Conservation (phyloP, 2,888 invertebrate species). For the Bombylius discolor region DNA sequence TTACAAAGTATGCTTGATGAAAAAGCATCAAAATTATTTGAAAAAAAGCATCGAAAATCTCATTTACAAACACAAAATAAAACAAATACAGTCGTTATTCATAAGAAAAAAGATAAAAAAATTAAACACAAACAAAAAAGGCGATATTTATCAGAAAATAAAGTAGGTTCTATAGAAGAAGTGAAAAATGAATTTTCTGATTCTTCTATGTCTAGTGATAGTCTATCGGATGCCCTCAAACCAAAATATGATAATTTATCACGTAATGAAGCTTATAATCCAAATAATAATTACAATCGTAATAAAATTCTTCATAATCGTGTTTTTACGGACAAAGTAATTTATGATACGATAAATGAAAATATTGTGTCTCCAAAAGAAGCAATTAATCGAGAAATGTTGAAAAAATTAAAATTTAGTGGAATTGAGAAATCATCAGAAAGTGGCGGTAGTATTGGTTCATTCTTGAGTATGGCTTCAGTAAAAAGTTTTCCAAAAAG, state of each 20-base stretch:
- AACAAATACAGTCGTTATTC: slow-evolving; percentile 1
- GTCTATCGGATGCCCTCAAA: slow-evolving; percentile 19
- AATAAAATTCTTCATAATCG: slow-evolving; percentile 30
- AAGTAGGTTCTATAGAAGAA: slow-evolving; percentile 34
- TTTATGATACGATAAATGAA: slow-evolving; percentile 16
- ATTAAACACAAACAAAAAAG: slow-evolving; percentile 28
- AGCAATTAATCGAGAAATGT: slow-evolving; percentile 31
- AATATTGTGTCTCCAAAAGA: slow-evolving; percentile 22
- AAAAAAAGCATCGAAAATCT: slow-evolving; percentile 19
- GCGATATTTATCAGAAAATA: slow-evolving; percentile 32
- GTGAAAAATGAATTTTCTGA: slow-evolving; percentile 25
- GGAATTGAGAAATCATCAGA: slow-evolving; percentile 28
- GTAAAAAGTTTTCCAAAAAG: slow-evolving; percentile 71
- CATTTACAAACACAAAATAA: not conserved
- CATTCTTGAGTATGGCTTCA: slow-evolving; percentile 76
- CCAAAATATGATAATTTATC: slow-evolving; percentile 26
- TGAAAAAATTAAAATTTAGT: slow-evolving; percentile 24
- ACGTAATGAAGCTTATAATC: slow-evolving; percentile 32
- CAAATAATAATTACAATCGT: slow-evolving; percentile 31
- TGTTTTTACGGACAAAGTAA: slow-evolving; percentile 20
- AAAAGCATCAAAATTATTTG: slow-evolving; percentile 29
- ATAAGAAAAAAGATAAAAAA: slow-evolving; percentile 19
- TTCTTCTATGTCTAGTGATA: slow-evolving; percentile 21
- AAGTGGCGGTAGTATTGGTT: slow-evolving; percentile 52
- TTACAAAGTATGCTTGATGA: slow-evolving; percentile 32